Base-by-base conservation (phyloP, 2,888 invertebrate species). In the Axea sp. region DNA sequence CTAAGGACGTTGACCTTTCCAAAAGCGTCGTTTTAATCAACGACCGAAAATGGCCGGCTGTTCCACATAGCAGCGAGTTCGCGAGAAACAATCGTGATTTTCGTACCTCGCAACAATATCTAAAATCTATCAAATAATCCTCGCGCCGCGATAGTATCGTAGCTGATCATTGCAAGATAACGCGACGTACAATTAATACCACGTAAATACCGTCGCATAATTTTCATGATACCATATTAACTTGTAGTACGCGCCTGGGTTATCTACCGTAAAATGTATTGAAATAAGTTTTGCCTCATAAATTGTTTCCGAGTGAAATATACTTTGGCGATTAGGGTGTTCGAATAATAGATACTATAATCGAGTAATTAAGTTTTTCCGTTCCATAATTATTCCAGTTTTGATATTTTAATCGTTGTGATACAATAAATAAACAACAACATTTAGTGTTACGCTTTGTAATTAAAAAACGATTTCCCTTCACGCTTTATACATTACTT, bases 161-260 rank as follows among this genome's bases (percentile, higher is more conserved):
- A 8, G 28, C 35, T n/a, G 65, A 75, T 76, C 76, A 41, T 8
- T 14, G 41, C 51, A 53, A 43, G 77, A 77, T 75, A 78, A 80
- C 76, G 76, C 76, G 78, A 77, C 76, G 77, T 47, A 77, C 77
- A 81, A 82, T 82, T 82, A 82, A 83, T 79, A 77, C 68, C 41
- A 33, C 49, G 73, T 77, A 78, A 82, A 77, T 73, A 76, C 73
- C 75, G 75, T 76, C 62, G 69, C 49, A 67, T 74, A 62, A 74
- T 77, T 75, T 65, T 19, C 57, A 69, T 69, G 43, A 24, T 45
- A 43, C 60, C 45, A 45, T 69, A 69, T 69, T 69, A 69, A 69
- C 53, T 60, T 69, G 59, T 69, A 53, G 3, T 45, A 22, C 39
- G 11, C 37, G 17, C n/a, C 26, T 14, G 41, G 15, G 19, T 51